A percentile compares a stretch with the other conserved stretches of the same genome.
Conservation (phyloP, 2,888 invertebrate species). For the Cantharis flavilabris region DNA sequence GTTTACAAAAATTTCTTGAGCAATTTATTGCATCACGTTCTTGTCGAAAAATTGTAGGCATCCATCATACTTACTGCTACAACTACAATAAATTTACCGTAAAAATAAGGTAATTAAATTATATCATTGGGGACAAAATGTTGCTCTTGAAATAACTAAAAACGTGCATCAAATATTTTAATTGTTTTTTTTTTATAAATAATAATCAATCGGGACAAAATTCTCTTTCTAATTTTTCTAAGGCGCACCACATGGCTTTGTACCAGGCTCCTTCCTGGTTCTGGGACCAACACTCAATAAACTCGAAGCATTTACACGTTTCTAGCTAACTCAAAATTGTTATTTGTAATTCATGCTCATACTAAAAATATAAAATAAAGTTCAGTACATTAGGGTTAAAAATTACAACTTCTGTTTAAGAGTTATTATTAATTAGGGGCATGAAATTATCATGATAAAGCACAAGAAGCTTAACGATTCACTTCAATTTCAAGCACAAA, state of each 20-base stretch:
- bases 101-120: slow-evolving; percentile 3
- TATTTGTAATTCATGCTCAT: background rate
- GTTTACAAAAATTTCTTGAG: background rate
- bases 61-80: slow-evolving; percentile 1
- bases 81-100: slow-evolving; percentile 7
- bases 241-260: background rate
- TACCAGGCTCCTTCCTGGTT: background rate
- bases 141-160: slow-evolving; percentile 1
- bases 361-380: background rate
- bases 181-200: background rate
- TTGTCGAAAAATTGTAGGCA: background rate
- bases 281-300: background rate
- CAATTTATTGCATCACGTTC: background rate
- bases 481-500: slow-evolving; percentile 20
- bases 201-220: background rate
- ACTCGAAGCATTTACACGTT: background rate
- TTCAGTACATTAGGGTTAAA: background rate
- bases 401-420: background rate
- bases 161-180: background rate
- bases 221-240: background rate
- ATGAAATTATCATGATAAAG: slow-evolving; percentile 13
- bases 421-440: background rate
- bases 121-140: slow-evolving; percentile 1
- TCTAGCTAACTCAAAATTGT: background rate
- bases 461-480: slow-evolving; percentile 22